Evolutionary conservation across 2,888 invertebrate genomes (phyloP).

Genomic region (Hanleya hanleyi): DNA sequence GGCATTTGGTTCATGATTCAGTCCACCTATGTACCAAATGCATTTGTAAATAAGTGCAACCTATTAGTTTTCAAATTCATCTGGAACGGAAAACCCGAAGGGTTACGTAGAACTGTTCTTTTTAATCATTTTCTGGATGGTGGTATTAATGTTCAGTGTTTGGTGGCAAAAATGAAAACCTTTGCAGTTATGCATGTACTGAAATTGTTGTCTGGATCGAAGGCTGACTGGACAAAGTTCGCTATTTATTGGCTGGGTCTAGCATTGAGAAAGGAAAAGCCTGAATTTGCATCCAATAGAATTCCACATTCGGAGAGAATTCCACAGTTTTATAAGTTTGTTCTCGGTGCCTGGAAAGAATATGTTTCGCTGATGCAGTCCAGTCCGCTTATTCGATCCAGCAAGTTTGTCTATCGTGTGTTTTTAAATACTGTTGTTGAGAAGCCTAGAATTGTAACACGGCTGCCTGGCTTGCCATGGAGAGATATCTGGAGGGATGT

Average conservation of each 20-base stretch:
- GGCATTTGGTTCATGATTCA: neutral
- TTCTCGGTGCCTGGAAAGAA: neutral
- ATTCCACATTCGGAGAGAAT: slow-evolving; percentile 2
- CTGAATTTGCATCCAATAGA: neutral
- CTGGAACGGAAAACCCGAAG: slow-evolving; percentile 2
- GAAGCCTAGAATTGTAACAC: neutral
- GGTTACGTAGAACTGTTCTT: neutral
- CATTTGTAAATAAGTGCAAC: neutral
- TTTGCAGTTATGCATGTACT: neutral
- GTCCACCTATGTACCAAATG: neutral
- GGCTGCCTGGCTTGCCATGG: neutral
- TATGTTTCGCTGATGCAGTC: neutral
- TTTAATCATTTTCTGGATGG: neutral
- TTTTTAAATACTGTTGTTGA: neutral
- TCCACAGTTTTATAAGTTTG: neutral
- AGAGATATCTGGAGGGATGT: neutral
- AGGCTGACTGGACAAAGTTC: neutral
- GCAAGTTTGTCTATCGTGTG: neutral
- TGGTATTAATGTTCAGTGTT: neutral
- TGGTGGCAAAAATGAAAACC: neutral
- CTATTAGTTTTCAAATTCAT: neutral
- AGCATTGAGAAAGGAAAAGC: neutral
- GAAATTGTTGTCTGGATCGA: neutral
- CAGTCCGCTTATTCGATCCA: neutral
- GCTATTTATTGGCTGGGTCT: slow-evolving; percentile 7